phyloP scores from a whole-genome alignment of 2,797 vertebrate genomes.

The Falco concolor region DNA sequence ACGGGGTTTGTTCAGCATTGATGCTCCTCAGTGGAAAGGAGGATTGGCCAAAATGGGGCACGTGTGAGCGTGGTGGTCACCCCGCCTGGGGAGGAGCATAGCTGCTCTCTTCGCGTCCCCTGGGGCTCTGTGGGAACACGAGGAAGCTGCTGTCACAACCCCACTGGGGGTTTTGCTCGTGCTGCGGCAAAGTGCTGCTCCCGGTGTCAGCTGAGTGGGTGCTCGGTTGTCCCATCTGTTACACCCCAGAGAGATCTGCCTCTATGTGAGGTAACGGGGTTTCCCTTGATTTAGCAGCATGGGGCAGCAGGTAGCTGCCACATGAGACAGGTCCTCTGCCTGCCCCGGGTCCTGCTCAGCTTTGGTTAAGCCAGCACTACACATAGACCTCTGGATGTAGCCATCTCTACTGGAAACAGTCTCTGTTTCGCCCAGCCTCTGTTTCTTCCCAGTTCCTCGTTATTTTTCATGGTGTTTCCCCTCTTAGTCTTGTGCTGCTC shows the following conservation, averaged over 20 bases:
- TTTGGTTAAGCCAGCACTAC: not conserved
- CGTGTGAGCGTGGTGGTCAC: not conserved
- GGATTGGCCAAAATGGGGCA: not conserved
- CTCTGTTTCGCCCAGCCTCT: not conserved
- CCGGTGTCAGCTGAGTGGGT: not conserved
- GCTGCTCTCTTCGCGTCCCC: not conserved
- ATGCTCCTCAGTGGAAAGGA: not conserved
- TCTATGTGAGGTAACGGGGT: accelerated
- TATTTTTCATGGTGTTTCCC: constrained; percentile 1
- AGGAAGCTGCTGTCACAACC: not conserved
- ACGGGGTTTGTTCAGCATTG: not conserved
- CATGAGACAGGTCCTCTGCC: not conserved
- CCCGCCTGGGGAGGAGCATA: not conserved
- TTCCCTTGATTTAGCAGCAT: not conserved
- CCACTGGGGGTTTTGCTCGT: accelerated
- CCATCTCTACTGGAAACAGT: not conserved
- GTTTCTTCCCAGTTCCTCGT: not conserved
- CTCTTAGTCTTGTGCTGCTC: not conserved
- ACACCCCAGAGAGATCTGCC: accelerated
- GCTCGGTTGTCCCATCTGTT: not conserved
- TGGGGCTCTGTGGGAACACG: not conserved
- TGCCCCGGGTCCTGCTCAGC: not conserved
- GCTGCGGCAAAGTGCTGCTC: not conserved
- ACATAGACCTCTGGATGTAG: not conserved
- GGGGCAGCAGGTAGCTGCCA: not conserved